Evolutionary conservation across 2,888 invertebrate genomes (phyloP).

Genomic region (Philereme transversata): DNA sequence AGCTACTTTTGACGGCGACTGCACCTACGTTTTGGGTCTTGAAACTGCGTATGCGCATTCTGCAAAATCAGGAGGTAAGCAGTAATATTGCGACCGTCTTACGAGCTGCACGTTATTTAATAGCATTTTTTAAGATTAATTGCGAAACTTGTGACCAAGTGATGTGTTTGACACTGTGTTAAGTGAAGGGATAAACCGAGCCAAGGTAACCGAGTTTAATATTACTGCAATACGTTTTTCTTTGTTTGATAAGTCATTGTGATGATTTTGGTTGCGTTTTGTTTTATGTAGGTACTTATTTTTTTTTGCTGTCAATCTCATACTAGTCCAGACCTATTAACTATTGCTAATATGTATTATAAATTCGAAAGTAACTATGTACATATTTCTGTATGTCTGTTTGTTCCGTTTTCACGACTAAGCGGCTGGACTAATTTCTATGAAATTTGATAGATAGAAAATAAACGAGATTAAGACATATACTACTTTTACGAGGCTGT

Average conservation of each 20-base stretch:
- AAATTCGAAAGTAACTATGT: too few species aligned
- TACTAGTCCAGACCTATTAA: too few species aligned
- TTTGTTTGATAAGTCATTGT: conserved; percentile 5
- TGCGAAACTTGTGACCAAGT: conserved; percentile 17
- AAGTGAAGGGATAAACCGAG: conserved; percentile 28
- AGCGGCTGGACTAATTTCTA: too few species aligned
- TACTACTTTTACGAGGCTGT: too few species aligned
- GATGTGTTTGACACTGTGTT: conserved; percentile 21
- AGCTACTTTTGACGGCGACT: conserved; percentile 13
- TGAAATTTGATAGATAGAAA: too few species aligned
- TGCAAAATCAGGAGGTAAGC: conserved; percentile 15
- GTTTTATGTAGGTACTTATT: too few species aligned
- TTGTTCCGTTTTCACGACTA: too few species aligned
- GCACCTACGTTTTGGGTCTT: conserved; percentile 25
- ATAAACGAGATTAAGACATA: too few species aligned
- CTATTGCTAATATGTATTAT: too few species aligned
- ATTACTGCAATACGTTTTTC: conserved; percentile 13
- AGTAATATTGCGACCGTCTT: conserved; percentile 22
- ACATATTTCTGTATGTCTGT: too few species aligned
- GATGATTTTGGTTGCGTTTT: too few species aligned
- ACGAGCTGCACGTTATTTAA: conserved; percentile 18
- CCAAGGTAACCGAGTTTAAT: conserved; percentile 23
- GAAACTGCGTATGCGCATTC: conserved; percentile 27
- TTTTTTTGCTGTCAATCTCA: too few species aligned
- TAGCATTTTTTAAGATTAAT: conserved; percentile 5